Base-by-base conservation (phyloP, 2,113 vertebrate genomes). In the Thomomys bottae region DNA sequence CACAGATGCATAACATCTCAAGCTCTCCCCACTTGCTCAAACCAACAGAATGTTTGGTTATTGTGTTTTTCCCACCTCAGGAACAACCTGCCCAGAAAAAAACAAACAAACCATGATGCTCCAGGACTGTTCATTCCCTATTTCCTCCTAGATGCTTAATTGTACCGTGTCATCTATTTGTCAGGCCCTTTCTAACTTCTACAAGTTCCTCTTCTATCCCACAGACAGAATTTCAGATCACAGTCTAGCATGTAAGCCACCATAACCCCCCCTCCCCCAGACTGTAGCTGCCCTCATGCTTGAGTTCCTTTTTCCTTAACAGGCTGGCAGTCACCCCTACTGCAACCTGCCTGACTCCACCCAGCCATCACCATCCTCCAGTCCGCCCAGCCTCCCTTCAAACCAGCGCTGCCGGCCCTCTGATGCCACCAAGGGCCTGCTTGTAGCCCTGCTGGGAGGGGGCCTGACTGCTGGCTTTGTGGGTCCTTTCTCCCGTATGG, bases 401-500 rank as follows among this genome's bases (percentile, higher is more conserved):
- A n/a, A 90, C 81, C 94, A 90, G 15, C 70, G 94, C 49, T 96
- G 87, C 82, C 21, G 68, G 75, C 94, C 93, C 76, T 96, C 96
- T 0, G 92, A 97, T 63, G 88, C 73, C 88, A 96, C 95, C 94
- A 97, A 96, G 40, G 97, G 96, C 0, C 85, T 97, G 61, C 89
- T 96, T 14, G 93, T 96, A 86, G 96, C 96, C 36, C 89, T 97
- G 67, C 59, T 97, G 10, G 95, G 96, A 57, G 95, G 96, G 28
- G 95, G 96, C 4, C 87, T 96, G 66, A 88, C 87, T 0, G 93
- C 96, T 6, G 96, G 96, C 40, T 97, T 97, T 0, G 84, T 97
- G 61, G 97, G 96, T 32, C 94, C 91, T 2, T 96, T 97, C 82
- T 94, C 93, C 77, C 88, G 89, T 15, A 96, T 97, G 76, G 96